Evolutionary conservation across 2,888 invertebrate genomes (phyloP).

Genomic region (Abrostola tripartita): DNA sequence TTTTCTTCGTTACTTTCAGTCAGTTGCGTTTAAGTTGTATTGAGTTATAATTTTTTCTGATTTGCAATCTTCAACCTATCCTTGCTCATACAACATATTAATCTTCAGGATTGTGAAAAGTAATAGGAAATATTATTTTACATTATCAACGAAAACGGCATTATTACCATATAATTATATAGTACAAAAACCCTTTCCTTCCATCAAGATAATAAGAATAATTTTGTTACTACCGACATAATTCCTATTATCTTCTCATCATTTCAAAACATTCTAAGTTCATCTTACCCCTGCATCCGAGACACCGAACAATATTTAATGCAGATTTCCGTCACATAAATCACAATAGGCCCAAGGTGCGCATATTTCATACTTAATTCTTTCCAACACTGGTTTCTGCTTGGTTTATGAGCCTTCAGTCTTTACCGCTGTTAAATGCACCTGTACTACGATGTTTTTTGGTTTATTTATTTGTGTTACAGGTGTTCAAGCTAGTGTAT

Average conservation of each 20-base stretch:
- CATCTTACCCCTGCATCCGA: constrained; percentile 47
- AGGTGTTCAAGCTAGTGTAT: neutral
- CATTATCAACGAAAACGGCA: too few relatives aligned
- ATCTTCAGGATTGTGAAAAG: too few relatives aligned
- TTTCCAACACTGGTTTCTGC: constrained; percentile 75
- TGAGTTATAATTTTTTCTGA: too few relatives aligned
- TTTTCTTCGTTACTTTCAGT: too few relatives aligned
- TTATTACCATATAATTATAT: too few relatives aligned
- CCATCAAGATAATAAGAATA: too few relatives aligned
- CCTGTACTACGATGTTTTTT: constrained; percentile 61
- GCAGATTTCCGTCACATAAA: constrained; percentile 82
- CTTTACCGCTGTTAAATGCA: constrained; percentile 69
- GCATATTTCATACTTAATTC: constrained; percentile 89
- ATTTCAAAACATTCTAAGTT: constrained; percentile 35
- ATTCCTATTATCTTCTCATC: neutral
- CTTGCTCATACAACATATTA: too few relatives aligned
- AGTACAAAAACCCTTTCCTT: too few relatives aligned
- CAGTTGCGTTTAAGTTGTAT: too few relatives aligned
- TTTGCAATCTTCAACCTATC: too few relatives aligned
- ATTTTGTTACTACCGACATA: neutral
- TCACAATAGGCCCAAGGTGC: constrained; percentile 81
- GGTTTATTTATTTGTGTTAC: constrained; percentile 17
- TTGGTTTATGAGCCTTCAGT: constrained; percentile 79
- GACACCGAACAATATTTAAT: constrained; percentile 69
- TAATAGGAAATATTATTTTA: too few relatives aligned